Evolutionary conservation across 2,888 invertebrate genomes (phyloP).

Genomic region (Tholera decimalis): DNA sequence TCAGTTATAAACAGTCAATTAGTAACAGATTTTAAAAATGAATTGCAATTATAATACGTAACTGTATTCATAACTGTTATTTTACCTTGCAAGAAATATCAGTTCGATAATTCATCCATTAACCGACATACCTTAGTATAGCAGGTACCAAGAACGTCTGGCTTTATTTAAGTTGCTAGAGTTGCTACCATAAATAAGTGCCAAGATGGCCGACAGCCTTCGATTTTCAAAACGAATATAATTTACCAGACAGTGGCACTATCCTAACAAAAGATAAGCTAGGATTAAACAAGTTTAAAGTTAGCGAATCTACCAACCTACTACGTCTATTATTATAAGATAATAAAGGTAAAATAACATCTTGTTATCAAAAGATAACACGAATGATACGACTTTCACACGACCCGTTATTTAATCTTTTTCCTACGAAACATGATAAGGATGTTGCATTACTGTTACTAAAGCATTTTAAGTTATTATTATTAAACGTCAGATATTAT

Average conservation of each 20-base stretch:
- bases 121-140: slow-evolving; percentile 23
- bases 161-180: slow-evolving; percentile 23
- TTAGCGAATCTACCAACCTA: slow-evolving; percentile 46
- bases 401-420: slow-evolving; percentile 26
- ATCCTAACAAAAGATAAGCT: slow-evolving; percentile 42
- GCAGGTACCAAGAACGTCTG: slow-evolving; percentile 40
- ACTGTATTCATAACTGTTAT: neutral
- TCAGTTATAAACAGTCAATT: slow-evolving; percentile 12
- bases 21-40: slow-evolving; percentile 14
- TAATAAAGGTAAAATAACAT: slow-evolving; percentile 45
- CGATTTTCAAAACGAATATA: slow-evolving; percentile 21
- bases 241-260: slow-evolving; percentile 29
- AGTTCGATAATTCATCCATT: slow-evolving; percentile 30
- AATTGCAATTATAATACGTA: slow-evolving; percentile 1
- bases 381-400: slow-evolving; percentile 18
- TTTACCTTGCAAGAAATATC: neutral
- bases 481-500: slow-evolving; percentile 25
- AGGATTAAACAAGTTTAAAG: slow-evolving; percentile 38
- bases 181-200: slow-evolving; percentile 30
- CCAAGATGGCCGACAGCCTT: slow-evolving; percentile 42
- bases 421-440: slow-evolving; percentile 4
- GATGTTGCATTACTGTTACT: neutral
- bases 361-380: slow-evolving; percentile 38
- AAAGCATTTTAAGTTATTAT: slow-evolving; percentile 10
- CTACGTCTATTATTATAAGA: slow-evolving; percentile 38